phyloP scores from a whole-genome alignment of 30 jellyfish, hydroid and myxozoan genomes.

The Nemopilema nomurai region DNA sequence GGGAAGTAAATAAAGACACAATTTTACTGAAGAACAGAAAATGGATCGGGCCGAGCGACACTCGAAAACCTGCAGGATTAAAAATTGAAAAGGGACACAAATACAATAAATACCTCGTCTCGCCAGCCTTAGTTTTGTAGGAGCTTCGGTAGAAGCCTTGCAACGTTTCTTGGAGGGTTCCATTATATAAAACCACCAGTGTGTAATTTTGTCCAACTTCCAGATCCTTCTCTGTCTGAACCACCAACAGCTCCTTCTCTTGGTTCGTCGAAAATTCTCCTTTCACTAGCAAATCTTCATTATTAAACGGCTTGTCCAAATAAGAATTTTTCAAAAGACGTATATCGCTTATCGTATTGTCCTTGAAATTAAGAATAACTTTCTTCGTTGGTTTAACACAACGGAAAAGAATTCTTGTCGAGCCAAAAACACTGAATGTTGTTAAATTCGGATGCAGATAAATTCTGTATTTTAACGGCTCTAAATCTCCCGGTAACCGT shows the following conservation, averaged over 20 bases:
- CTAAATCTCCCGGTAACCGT: conserved; percentile 77
- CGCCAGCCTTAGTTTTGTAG: conserved; percentile 86
- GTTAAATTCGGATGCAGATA: conserved; percentile 94
- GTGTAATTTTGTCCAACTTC: conserved; percentile 61
- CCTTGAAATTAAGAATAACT: conserved; percentile 68
- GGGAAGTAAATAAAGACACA: no score
- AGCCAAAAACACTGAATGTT: conserved; percentile 69
- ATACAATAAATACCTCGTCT: conserved; percentile 77
- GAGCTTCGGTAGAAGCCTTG: conserved; percentile 93
- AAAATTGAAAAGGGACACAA: no score
- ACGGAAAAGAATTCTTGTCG: conserved; percentile 65
- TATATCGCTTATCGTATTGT: conserved; percentile 43
- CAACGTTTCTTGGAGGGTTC: conserved; percentile 75
- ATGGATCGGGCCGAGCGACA: no score
- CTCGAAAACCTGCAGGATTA: no score
- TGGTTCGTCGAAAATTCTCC: conserved; percentile 11
- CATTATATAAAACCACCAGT: conserved; percentile 65
- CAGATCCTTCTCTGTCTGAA: conserved; percentile 33
- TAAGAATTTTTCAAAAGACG: conserved; percentile 30
- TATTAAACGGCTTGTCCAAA: conserved; percentile 6
- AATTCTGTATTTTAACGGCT: conserved; percentile 70
- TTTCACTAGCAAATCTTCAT: conserved; percentile 35
- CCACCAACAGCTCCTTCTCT: conserved; percentile 69
- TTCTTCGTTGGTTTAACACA: conserved; percentile 63
- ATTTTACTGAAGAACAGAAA: no score